A percentile compares a stretch with the other conserved stretches of the same genome.
Conservation (phyloP, 2,113 vertebrate genomes). For the Corythornis cristatus region DNA sequence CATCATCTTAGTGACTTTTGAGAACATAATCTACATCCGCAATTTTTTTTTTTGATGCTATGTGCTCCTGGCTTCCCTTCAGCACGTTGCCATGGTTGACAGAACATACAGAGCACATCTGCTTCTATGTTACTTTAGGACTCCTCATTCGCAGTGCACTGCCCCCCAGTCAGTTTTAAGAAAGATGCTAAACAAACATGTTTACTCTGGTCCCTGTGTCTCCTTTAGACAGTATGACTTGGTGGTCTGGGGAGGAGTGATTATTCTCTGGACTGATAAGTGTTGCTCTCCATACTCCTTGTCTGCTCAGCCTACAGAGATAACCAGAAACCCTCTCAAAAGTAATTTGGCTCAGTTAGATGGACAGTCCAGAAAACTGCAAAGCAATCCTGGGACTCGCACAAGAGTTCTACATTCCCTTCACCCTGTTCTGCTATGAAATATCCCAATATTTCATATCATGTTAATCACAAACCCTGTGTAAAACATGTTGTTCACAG, state of each 20-base stretch:
- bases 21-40: not conserved
- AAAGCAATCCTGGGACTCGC: not conserved
- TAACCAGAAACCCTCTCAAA: not conserved
- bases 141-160: not conserved
- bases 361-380: not conserved
- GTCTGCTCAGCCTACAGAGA: not conserved
- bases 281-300: not conserved
- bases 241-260: not conserved
- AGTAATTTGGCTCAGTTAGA: not conserved
- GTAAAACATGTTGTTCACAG: not conserved
- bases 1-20: not conserved
- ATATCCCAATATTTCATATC: not conserved
- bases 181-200: not conserved
- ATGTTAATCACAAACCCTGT: not conserved
- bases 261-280: not conserved
- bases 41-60: not conserved
- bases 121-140: not conserved
- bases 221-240: not conserved
- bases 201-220: not conserved
- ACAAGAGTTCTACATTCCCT: not conserved
- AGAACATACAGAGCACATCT: not conserved
- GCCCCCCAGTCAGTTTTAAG: not conserved
- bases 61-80: not conserved
- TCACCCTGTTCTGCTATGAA: not conserved
- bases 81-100: not conserved